Conservation (phyloP, 2,113 vertebrate species). For the Entomyzon cyanotis region DNA sequence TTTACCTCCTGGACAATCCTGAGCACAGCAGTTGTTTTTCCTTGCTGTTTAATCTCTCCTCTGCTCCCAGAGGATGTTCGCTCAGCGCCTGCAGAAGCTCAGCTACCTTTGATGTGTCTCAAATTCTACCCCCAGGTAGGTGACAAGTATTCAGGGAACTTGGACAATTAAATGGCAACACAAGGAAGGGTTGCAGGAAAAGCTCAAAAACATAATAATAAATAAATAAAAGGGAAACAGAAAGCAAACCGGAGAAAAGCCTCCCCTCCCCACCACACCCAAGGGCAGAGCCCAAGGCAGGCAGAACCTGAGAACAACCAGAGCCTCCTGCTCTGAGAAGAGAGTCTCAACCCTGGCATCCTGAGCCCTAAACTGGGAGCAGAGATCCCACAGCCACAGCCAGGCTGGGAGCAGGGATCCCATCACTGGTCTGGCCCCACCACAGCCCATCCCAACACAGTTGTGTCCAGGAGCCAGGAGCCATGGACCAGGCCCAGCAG, state of each 20-base stretch:
- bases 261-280: background rate
- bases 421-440: background rate
- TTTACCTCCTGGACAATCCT: slow-evolving; percentile 1
- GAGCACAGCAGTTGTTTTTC: background rate
- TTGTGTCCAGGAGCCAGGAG: background rate
- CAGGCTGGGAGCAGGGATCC: background rate
- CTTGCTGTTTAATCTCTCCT: background rate
- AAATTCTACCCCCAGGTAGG: slow-evolving; percentile 1
- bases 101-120: slow-evolving; percentile 10
- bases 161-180: slow-evolving; percentile 4
- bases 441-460: background rate
- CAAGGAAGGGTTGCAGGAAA: background rate
- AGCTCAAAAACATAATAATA: background rate
- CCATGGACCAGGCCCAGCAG: background rate
- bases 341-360: background rate
- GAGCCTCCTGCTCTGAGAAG: background rate
- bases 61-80: background rate
- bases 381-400: background rate
- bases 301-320: background rate
- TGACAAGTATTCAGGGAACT: background rate
- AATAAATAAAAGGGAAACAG: background rate
- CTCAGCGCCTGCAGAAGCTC: background rate
- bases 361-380: background rate
- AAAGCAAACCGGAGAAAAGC: background rate
- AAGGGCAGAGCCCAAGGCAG: background rate